Conservation (phyloP, 2,113 vertebrate genomes). For the Trichechus manatus region DNA sequence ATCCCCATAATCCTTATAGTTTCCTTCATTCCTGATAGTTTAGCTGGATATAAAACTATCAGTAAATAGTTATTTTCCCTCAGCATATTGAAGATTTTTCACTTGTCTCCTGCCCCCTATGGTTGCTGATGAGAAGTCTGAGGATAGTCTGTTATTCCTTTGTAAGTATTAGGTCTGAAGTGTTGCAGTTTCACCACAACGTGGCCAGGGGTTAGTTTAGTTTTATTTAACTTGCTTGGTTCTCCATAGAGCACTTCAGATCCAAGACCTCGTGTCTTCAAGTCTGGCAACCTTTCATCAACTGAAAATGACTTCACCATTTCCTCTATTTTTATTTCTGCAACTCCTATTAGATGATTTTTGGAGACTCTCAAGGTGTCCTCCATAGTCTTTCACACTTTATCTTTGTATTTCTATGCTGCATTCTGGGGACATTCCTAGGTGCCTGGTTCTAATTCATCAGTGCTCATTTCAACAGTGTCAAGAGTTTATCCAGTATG, state of each 20-base stretch:
- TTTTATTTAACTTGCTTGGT: not conserved
- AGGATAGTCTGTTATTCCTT: not conserved
- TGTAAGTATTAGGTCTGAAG: not conserved
- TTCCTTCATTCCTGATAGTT: not conserved
- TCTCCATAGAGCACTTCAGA: not conserved
- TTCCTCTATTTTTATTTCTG: not conserved
- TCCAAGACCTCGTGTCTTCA: not conserved
- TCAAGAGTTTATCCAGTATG: not conserved
- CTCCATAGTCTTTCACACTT: not conserved
- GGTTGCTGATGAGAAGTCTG: not conserved
- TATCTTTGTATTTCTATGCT: not conserved
- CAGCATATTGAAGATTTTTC: accelerated
- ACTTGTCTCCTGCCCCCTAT: not conserved
- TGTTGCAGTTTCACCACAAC: not conserved
- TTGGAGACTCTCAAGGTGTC: not conserved
- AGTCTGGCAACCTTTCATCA: not conserved
- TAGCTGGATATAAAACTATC: not conserved
- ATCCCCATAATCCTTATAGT: not conserved
- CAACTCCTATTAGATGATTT: not conserved
- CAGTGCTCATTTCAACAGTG: not conserved
- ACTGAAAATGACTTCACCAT: not conserved
- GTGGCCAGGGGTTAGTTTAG: too few relatives aligned
- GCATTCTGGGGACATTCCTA: not conserved
- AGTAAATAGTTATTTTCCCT: not conserved
- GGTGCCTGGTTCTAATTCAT: not conserved